Conservation (phyloP, 2,888 invertebrate species). For the Dyspetes luteomarginatus region DNA sequence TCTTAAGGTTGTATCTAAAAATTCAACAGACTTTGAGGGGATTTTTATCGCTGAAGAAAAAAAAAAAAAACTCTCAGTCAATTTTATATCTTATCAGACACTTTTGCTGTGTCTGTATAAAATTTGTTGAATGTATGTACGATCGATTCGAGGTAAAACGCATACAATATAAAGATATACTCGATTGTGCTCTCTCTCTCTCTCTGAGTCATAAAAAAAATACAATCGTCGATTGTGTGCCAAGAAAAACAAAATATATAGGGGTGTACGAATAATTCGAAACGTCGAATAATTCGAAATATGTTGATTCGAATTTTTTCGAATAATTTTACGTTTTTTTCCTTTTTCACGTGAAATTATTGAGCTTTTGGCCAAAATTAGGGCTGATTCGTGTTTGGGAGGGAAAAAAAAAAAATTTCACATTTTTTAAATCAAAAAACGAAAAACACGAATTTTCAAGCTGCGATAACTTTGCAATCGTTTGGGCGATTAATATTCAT, state of each 20-base stretch:
- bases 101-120: neutral
- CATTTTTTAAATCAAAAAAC: too few species aligned
- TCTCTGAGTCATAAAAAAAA: neutral
- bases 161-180: neutral
- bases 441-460: too few species aligned
- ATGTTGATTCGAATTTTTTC: too few species aligned
- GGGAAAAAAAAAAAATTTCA: too few species aligned
- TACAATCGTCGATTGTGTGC: neutral
- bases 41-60: slow-evolving; percentile 19
- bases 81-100: slow-evolving; percentile 38
- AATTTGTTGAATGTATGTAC: neutral
- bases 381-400: too few species aligned
- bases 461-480: too few species aligned
- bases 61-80: slow-evolving; percentile 15
- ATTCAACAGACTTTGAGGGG: too few species aligned
- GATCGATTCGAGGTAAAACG: slow-evolving; percentile 39
- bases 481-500: too few species aligned
- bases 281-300: neutral
- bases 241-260: neutral
- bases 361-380: too few species aligned
- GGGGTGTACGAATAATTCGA: neutral
- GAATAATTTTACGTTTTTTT: too few species aligned
- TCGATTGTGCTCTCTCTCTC: neutral
- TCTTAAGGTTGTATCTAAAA: too few species aligned
- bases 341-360: too few species aligned